phyloP scores from a whole-genome alignment of 1,140 invertebrate species.

The Drosophila kohkoa region DNA sequence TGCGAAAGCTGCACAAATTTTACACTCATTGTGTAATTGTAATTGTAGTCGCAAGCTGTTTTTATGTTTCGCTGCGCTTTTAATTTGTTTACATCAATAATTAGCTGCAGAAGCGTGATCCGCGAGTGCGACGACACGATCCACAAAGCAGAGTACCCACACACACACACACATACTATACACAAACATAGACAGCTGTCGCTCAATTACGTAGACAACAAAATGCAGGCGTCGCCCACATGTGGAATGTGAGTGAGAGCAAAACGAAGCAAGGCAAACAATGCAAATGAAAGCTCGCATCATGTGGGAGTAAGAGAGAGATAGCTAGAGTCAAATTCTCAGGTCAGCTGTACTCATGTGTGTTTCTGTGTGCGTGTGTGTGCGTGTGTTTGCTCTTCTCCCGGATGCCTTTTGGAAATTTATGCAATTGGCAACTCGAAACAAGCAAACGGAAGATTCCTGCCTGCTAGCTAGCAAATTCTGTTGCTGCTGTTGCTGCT shows the following conservation, averaged over 20 bases:
- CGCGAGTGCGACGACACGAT: background rate
- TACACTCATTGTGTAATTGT: slow-evolving; percentile 28
- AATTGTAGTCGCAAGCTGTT: background rate
- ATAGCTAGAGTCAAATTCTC: no score
- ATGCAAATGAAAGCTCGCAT: slow-evolving; percentile 14
- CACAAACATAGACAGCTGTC: background rate
- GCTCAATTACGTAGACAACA: slow-evolving; percentile 47
- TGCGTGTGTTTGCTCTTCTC: background rate
- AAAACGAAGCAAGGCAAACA: background rate
- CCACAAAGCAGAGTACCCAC: background rate
- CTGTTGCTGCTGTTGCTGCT: slow-evolving; percentile 2
- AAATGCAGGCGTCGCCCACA: background rate
- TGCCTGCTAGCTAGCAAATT: slow-evolving; percentile 9
- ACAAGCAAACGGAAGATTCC: background rate
- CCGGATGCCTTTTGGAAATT: slow-evolving; percentile 17
- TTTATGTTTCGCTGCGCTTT: background rate
- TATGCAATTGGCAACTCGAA: slow-evolving; percentile 38
- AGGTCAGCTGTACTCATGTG: background rate
- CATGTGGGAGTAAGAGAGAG: background rate
- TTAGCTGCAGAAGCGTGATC: background rate
- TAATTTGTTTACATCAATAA: background rate
- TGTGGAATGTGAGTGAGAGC: background rate
- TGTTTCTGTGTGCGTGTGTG: background rate
- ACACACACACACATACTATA: background rate
- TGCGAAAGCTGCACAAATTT: slow-evolving; percentile 65